phyloP scores from a whole-genome alignment of 92 coral and sea anemone genomes.

The Zoanthus solanderi region DNA sequence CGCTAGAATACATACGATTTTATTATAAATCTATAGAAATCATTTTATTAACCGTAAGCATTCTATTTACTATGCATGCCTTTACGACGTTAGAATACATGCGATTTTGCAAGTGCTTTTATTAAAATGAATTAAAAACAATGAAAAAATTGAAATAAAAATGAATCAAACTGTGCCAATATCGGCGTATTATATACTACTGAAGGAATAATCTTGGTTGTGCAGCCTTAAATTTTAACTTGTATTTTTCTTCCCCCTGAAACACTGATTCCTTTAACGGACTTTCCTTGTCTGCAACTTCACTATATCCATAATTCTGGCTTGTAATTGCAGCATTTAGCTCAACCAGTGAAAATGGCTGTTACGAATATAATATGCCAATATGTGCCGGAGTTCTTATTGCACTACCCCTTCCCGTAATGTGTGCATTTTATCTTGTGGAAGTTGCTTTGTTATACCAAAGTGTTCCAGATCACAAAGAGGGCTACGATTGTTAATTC shows the following conservation, averaged over 20 bases:
- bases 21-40: too few relatives aligned
- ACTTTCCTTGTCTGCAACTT: constrained; percentile 48
- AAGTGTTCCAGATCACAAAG: constrained; percentile 56
- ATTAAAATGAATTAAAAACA: too few relatives aligned
- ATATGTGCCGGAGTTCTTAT: constrained; percentile 26
- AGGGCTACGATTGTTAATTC: constrained; percentile 40
- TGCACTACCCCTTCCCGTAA: constrained; percentile 68
- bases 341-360: constrained; percentile 10
- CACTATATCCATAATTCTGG: constrained; percentile 52
- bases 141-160: too few relatives aligned
- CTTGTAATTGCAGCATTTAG: constrained; percentile 32
- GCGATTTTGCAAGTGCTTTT: too few relatives aligned
- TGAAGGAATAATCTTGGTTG: constrained; percentile 50
- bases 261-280: constrained; percentile 32
- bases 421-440: constrained; percentile 80
- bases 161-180: too few relatives aligned
- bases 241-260: constrained; percentile 43
- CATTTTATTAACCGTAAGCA: too few relatives aligned
- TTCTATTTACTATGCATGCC: too few relatives aligned
- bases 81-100: too few relatives aligned
- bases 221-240: constrained; percentile 46
- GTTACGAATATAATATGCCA: neutral
- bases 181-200: too few relatives aligned
- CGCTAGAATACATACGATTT: too few relatives aligned
- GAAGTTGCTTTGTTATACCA: constrained; percentile 62